Base-by-base conservation (phyloP, 2,888 invertebrate species). In the Acanthosepion esculentum region DNA sequence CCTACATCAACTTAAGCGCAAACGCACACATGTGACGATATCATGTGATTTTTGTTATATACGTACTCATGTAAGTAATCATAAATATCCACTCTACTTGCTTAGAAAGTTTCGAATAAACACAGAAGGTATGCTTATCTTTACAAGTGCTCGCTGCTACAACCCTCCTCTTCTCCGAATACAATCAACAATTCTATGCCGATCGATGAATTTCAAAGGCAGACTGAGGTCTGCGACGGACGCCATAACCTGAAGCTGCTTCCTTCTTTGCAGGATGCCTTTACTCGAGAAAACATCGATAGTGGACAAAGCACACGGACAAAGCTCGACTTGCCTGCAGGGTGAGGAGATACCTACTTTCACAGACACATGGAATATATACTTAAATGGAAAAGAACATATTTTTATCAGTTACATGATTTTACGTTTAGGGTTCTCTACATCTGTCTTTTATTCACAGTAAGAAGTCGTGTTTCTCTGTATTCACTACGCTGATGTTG, bases 181-280 rank as follows among this genome's bases (percentile, higher is more conserved):
- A n/a, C 78, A 78, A n/a, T 78, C 78, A 78, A 78, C 78, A 26
- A 78, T 78, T 78, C n/a, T n/a, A n/a, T 33, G n/a, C 3, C 15
- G 78, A 78, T 78, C 78, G 78, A 78, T 78, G n/a, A 78, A n/a
- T 78, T 78, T 78, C 78, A 78, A 78, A n/a, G 33, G n/a, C 15
- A n/a, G 12, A 33, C n/a, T 2, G n/a, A n/a, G 33, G n/a, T 78
- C 78, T 78, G 33, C 78, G 78, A 78, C n/a, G 78, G 78, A 78
- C 78, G n/a, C 78, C 12, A 33, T 78, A 78, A n/a, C n/a, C 78
- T 12, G n/a, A 18, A 78, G 78, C 78, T 33, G 78, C n/a, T 78
- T 78, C 78, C n/a, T n/a, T 78, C 78, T n/a, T 78, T 78, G n/a
- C 15, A 78, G 78, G 78, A 78, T 78, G 78, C n/a, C 78, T 78